Evolutionary conservation across 2,797 vertebrate species (phyloP).

Genomic region (Xenentodon cancila): DNA sequence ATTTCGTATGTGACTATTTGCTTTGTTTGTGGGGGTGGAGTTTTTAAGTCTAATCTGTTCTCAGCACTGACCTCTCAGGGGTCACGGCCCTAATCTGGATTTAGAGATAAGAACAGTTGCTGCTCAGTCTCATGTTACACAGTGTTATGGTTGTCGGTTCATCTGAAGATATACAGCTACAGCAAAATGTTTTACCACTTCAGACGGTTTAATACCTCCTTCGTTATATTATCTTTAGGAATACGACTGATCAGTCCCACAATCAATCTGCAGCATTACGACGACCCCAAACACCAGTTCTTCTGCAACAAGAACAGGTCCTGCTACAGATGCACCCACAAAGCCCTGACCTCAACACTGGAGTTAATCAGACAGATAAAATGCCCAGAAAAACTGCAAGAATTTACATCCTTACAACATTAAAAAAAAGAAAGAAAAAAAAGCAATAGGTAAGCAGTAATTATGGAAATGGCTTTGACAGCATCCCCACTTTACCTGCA

Average conservation of each 20-base stretch:
- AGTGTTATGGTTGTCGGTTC: slow-evolving; percentile 6
- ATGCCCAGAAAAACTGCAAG: too few species aligned
- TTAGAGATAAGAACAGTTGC: slow-evolving; percentile 39
- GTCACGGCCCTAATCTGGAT: slow-evolving; percentile 63
- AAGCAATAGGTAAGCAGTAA: not conserved
- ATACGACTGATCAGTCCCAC: not conserved
- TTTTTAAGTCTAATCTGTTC: slow-evolving; percentile 42
- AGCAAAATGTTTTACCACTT: not conserved
- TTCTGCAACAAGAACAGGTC: not conserved
- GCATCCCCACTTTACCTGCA: not conserved
- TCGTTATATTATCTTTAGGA: not conserved
- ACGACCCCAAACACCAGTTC: not conserved
- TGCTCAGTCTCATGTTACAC: slow-evolving; percentile 45
- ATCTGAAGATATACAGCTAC: not conserved
- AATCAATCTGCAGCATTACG: not conserved
- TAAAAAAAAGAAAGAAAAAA: too few species aligned
- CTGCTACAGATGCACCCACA: not conserved
- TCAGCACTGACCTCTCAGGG: slow-evolving; percentile 46
- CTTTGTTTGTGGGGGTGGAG: not conserved
- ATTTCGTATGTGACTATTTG: slow-evolving; percentile 18
- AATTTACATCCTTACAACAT: too few species aligned
- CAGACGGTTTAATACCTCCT: not conserved
- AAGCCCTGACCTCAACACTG: too few species aligned
- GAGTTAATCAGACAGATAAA: too few species aligned
- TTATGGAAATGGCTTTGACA: not conserved